A percentile compares a stretch with the other conserved stretches of the same genome.
Evolutionary conservation across 2,113 vertebrate genomes (phyloP).

Genomic region (Lophura nycthemera): DNA sequence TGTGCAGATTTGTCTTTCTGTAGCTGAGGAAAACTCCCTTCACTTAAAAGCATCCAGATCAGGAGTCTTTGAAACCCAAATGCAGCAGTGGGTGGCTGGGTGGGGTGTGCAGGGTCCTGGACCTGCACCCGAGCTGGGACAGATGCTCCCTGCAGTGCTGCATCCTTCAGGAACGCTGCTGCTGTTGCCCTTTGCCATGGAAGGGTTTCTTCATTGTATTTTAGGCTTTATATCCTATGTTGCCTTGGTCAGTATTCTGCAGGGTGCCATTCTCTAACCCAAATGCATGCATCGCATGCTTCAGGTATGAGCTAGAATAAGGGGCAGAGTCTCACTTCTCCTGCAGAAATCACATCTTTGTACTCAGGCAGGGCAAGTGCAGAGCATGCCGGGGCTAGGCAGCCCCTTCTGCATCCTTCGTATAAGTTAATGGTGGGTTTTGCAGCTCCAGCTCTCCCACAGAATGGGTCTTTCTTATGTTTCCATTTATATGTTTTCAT

Average conservation of each 20-base stretch:
- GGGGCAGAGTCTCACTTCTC: not conserved
- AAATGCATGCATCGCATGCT: not conserved
- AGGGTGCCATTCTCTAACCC: not conserved
- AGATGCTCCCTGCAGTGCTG: not conserved
- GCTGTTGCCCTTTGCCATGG: not conserved
- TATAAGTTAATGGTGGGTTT: not conserved
- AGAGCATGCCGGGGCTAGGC: not conserved
- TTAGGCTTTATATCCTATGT: not conserved
- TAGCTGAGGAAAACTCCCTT: not conserved
- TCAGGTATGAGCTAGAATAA: not conserved
- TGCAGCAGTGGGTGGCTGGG: not conserved
- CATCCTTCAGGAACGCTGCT: not conserved
- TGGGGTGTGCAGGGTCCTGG: not conserved
- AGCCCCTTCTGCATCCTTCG: not conserved
- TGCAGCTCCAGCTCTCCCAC: not conserved
- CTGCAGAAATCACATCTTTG: not conserved
- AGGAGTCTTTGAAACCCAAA: accelerated
- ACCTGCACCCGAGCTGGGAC: not conserved
- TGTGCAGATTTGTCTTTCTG: not conserved
- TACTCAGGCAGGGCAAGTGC: not conserved
- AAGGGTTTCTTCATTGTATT: not conserved
- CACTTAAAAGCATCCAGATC: not conserved
- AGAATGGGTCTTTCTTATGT: not conserved
- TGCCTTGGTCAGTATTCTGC: not conserved
- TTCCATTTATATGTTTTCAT: not conserved